phyloP scores from a whole-genome alignment of 2,113 vertebrate genomes.

The Malurus elegans region DNA sequence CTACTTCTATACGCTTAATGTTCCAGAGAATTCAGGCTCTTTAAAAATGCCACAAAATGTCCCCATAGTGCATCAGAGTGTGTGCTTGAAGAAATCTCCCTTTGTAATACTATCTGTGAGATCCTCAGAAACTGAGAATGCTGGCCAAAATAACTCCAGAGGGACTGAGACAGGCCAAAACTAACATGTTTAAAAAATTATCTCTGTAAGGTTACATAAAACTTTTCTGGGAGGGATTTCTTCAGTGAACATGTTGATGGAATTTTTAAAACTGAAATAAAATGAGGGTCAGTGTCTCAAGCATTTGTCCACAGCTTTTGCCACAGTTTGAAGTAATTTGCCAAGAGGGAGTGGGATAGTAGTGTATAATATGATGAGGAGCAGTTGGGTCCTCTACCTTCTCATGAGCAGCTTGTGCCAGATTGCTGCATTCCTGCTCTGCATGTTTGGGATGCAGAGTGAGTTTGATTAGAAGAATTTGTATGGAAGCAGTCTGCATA shows the following conservation, averaged over 20 bases:
- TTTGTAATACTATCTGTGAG: constrained; percentile 12
- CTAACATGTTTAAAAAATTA: neutral
- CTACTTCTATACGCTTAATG: neutral
- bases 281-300: neutral
- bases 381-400: neutral
- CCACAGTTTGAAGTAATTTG: constrained; percentile 33
- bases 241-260: neutral
- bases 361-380: neutral
- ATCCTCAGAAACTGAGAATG: constrained; percentile 10
- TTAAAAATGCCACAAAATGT: neutral
- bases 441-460: neutral
- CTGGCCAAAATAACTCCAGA: constrained; percentile 25
- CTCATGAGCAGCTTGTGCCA: neutral
- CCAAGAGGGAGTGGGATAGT: neutral
- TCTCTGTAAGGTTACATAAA: neutral
- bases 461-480: constrained; percentile 7
- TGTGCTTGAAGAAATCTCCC: neutral
- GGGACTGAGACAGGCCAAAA: neutral
- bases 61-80: neutral
- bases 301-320: neutral
- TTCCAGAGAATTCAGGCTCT: neutral
- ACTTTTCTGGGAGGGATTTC: neutral
- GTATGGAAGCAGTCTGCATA: neutral
- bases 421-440: neutral
- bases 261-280: constrained; percentile 43